phyloP scores from a whole-genome alignment of 2,888 invertebrate species.

The Epirrita christyi region DNA sequence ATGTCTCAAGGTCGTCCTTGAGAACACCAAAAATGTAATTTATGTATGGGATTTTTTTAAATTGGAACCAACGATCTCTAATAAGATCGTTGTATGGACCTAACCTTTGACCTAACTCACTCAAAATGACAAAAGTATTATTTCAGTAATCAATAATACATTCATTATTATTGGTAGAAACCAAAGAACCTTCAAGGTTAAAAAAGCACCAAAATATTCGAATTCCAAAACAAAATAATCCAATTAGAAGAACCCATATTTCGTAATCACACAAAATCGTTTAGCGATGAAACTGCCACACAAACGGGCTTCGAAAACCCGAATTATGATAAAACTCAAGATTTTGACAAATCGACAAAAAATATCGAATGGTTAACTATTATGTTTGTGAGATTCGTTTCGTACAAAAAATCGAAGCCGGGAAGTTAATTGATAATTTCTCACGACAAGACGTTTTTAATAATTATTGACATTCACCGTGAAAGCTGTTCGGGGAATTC shows the following conservation, averaged over 20 bases:
- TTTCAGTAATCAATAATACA: too few relatives aligned
- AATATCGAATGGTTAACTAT: background rate
- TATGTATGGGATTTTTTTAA: too few relatives aligned
- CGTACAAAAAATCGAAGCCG: background rate
- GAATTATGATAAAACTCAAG: constrained; percentile 63
- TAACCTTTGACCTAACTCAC: too few relatives aligned
- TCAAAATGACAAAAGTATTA: too few relatives aligned
- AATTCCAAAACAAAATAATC: background rate
- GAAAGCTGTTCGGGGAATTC: background rate
- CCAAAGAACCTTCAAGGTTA: too few relatives aligned
- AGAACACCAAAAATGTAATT: too few relatives aligned
- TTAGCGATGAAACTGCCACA: constrained; percentile 71
- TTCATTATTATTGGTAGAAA: too few relatives aligned
- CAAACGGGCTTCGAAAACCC: constrained; percentile 81
- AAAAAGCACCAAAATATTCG: too few relatives aligned
- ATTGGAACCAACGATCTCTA: too few relatives aligned
- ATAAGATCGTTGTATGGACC: too few relatives aligned
- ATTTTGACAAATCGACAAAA: constrained; percentile 51
- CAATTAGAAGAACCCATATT: background rate
- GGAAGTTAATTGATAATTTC: background rate
- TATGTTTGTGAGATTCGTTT: background rate
- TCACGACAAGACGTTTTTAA: background rate
- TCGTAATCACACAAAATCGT: constrained; percentile 65
- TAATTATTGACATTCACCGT: background rate
- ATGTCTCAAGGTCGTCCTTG: too few relatives aligned